These are phyloP conservation scores for Oligia strigilis DNA, from an alignment of 2,888 invertebrate genomes.

Conservation along the genomic window DNA sequence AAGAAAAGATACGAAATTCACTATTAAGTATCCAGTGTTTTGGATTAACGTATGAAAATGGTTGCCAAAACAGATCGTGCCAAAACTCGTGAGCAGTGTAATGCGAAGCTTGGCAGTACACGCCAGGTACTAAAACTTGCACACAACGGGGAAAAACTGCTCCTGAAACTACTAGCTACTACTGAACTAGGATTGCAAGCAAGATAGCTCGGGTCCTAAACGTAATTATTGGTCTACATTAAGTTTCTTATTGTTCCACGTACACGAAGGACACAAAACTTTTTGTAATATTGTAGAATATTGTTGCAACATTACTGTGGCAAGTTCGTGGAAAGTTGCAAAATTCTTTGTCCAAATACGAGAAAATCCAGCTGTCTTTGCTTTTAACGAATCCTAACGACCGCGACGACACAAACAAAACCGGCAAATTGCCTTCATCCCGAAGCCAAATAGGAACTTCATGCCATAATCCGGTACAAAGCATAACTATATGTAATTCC, in stretches of 20 bases:
- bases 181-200: slow-evolving; percentile 6
- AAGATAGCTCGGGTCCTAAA: not conserved
- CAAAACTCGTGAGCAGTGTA: slow-evolving; percentile 54
- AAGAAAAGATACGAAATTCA: slow-evolving; percentile 26
- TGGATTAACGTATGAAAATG: slow-evolving; percentile 50
- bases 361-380: not conserved
- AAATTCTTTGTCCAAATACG: not conserved
- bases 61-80: slow-evolving; percentile 58
- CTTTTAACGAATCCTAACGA: not conserved
- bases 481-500: slow-evolving; percentile 7
- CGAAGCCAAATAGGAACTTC: not conserved
- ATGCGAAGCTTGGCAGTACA: slow-evolving; percentile 55
- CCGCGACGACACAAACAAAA: not conserved
- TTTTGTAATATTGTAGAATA: not conserved
- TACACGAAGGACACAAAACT: not conserved
- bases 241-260: not conserved
- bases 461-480: not conserved
- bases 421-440: not conserved
- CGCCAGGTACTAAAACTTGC: slow-evolving; percentile 57
- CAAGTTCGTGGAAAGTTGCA: not conserved
- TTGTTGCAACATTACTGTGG: not conserved
- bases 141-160: slow-evolving; percentile 17
- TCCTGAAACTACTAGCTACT: not conserved
- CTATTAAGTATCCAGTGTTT: slow-evolving; percentile 43
- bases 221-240: not conserved